These are phyloP conservation scores for Myodes glareolus DNA, from an alignment of 2,113 vertebrate genomes.

Conservation along the genomic window DNA sequence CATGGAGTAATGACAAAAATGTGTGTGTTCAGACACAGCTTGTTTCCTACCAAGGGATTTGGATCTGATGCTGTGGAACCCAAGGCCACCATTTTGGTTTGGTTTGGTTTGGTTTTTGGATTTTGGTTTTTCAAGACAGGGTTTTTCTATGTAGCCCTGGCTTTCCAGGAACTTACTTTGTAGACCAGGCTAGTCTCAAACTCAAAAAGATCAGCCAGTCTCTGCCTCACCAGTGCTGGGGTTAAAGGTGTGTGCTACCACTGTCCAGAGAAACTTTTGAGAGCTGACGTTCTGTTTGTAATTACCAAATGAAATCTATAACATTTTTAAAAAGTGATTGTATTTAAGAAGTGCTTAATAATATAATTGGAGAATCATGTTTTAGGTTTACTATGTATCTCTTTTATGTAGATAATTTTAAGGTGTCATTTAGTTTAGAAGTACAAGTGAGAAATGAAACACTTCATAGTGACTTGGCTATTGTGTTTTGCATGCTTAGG, in stretches of 20 bases:
- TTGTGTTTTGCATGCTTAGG: neutral
- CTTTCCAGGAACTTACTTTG: neutral
- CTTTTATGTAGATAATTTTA: conserved; percentile 28
- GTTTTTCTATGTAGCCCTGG: neutral
- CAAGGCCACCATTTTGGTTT: neutral
- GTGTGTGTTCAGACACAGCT: neutral
- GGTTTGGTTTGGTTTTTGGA: too few relatives aligned
- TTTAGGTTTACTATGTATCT: conserved; percentile 14
- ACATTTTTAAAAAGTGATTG: conserved; percentile 31
- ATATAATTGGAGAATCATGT: neutral
- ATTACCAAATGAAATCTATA: conserved; percentile 55
- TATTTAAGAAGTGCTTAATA: conserved; percentile 53
- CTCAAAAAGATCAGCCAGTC: neutral
- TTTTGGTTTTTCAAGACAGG: neutral
- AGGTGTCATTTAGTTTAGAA: neutral
- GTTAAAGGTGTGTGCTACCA: neutral
- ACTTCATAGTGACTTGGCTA: neutral
- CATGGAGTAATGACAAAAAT: neutral
- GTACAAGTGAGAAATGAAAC: conserved; percentile 12
- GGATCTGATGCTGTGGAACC: neutral
- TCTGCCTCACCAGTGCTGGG: neutral
- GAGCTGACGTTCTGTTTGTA: neutral
- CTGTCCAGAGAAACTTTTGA: neutral
- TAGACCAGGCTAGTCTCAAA: neutral
- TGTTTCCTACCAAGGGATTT: neutral